Evolutionary conservation across 2,888 invertebrate genomes (phyloP).

Genomic region (Orgyia antiqua): DNA sequence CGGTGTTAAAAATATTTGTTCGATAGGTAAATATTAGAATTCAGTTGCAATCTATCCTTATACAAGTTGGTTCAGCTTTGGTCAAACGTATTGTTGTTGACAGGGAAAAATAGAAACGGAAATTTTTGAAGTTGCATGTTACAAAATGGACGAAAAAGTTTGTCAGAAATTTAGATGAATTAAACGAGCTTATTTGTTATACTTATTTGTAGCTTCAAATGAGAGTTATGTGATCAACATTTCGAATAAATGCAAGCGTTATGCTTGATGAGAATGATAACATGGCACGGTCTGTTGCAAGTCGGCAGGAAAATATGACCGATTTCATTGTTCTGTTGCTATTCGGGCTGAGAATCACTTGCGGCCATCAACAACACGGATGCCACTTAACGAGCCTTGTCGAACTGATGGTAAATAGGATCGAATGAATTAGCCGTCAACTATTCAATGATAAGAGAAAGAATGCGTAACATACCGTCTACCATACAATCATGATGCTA

Average conservation of each 20-base stretch:
- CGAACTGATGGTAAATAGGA: slow-evolving; percentile 71
- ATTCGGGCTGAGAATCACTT: slow-evolving; percentile 73
- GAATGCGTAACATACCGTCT: slow-evolving; percentile 44
- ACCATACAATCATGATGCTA: slow-evolving; percentile 57
- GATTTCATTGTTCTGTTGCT: slow-evolving; percentile 73
- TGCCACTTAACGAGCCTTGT: slow-evolving; percentile 76
- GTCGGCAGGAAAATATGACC: slow-evolving; percentile 74
- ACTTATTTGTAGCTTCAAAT: too few relatives aligned
- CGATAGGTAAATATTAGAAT: too few relatives aligned
- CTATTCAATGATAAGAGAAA: slow-evolving; percentile 63
- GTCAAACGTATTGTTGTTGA: too few relatives aligned
- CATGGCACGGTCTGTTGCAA: slow-evolving; percentile 66
- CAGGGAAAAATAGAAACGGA: too few relatives aligned
- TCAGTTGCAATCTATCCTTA: too few relatives aligned
- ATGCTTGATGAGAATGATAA: slow-evolving; percentile 69
- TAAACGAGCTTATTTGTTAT: too few relatives aligned
- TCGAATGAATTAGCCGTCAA: slow-evolving; percentile 70
- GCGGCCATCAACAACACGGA: slow-evolving; percentile 71
- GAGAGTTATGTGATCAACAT: slow-evolving; percentile 53
- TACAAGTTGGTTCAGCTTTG: too few relatives aligned
- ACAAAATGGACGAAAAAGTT: too few relatives aligned
- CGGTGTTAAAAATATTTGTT: too few relatives aligned
- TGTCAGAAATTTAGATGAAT: too few relatives aligned
- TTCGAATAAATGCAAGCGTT: slow-evolving; percentile 64
- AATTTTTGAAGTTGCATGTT: too few relatives aligned